A percentile compares a stretch with the other conserved stretches of the same genome.
Evolutionary conservation across 2,797 vertebrate species (phyloP).

Genomic region (Merluccius polli): DNA sequence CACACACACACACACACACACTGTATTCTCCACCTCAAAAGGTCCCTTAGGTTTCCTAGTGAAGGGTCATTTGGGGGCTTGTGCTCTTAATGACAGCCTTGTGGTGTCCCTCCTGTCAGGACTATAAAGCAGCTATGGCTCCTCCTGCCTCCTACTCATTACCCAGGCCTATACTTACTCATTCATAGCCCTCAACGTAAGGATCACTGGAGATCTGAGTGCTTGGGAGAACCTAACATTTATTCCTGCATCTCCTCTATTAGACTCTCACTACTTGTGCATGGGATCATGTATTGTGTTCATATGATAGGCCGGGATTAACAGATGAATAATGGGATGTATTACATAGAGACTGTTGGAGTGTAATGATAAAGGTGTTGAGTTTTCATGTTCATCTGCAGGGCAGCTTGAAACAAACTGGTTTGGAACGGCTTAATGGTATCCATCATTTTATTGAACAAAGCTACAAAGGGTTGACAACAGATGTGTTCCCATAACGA

Average conservation of each 20-base stretch:
- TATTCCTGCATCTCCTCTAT: conserved; percentile 23
- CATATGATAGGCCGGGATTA: not conserved
- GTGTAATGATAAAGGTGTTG: not conserved
- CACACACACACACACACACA: not conserved
- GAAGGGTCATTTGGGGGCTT: conserved; percentile 1
- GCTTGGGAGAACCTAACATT: not conserved
- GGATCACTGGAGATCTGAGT: not conserved
- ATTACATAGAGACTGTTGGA: not conserved
- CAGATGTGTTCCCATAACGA: not conserved
- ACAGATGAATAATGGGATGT: conserved; percentile 1
- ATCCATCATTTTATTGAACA: too few species aligned
- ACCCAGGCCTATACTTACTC: conserved; percentile 36
- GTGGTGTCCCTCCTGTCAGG: conserved; percentile 18
- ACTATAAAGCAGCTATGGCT: conserved; percentile 16
- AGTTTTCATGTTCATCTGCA: not conserved
- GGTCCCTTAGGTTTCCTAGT: not conserved
- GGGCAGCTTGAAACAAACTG: not conserved
- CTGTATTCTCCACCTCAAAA: not conserved
- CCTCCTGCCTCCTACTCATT: conserved; percentile 36
- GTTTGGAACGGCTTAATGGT: not conserved
- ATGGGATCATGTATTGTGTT: conserved; percentile 9
- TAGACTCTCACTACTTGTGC: conserved; percentile 32
- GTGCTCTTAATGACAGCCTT: conserved; percentile 7
- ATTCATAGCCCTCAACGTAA: conserved; percentile 31
- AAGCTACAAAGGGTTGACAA: not conserved